Base-by-base conservation (phyloP, 2,888 invertebrate species). In the Acanthosoma haemorrhoidale region DNA sequence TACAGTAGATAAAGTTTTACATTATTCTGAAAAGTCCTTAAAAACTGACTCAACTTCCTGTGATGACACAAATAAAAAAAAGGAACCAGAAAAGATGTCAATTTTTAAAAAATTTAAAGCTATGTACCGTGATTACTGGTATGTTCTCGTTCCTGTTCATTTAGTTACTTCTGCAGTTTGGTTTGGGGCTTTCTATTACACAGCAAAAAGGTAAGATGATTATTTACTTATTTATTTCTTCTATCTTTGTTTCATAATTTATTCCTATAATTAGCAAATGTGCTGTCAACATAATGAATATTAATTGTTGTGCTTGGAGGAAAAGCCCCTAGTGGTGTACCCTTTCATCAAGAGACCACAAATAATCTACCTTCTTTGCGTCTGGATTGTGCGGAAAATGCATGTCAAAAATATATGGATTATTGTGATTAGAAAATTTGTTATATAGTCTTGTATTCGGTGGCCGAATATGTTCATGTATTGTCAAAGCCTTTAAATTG, bases 111-210 rank as follows among this genome's bases (percentile, higher is more conserved):
- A 86, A 77, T 94, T 97, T 80, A 96, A 94, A 80, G 83, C 89
- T 77, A 92, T 96, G 89, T 93, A 93, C 79, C 91, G 90, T 79
- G 91, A 96, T 78, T 97, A 98, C 81, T 98, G 98, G 93, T 96
- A 98, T 81, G 91, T 98, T 68, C 82, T 96, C 70, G 83, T 98
- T 70, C 97, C 95, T 4, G 97, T 99, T 2, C 98, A 99, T 81
- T 78, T 91, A 61, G 85, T 87, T 16, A 96, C 96, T 9, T 98
- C 96, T 2, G 82, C 87, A 34, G 83, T 89, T 69, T 99, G 97
- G 97, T 88, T 91, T 80, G 91, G 89, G 15, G 82, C 88, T 18
- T 94, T 96, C 81, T 98, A 95, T 81, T 89, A 91, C 78, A 81
- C 89, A 76, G 91, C 93, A 9, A 86, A 87, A 80, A 92, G 92